These are phyloP conservation scores for Epizoanthus stellaris DNA, from an alignment of 92 coral and sea anemone genomes.

Conservation along the genomic window DNA sequence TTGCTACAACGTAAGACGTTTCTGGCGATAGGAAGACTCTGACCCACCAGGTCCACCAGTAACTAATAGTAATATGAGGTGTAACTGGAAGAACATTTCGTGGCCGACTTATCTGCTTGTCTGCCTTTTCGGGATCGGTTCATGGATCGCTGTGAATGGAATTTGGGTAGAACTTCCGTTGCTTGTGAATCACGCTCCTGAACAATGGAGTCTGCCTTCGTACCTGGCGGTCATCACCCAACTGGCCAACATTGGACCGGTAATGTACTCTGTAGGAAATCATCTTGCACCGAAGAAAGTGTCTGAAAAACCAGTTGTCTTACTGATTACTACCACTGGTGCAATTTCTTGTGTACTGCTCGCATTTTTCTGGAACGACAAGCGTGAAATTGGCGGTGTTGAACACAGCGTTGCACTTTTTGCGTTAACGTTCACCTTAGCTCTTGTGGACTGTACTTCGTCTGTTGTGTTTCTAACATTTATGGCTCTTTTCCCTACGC, in stretches of 20 bases:
- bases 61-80: not conserved
- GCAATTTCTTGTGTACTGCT: constrained; percentile 78
- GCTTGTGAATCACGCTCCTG: constrained; percentile 83
- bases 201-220: constrained; percentile 91
- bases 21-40: too few relatives aligned
- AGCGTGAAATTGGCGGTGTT: constrained; percentile 64
- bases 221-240: constrained; percentile 84
- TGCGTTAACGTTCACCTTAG: constrained; percentile 74
- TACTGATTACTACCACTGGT: constrained; percentile 72
- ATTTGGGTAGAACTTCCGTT: constrained; percentile 97
- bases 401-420: constrained; percentile 88
- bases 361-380: constrained; percentile 80
- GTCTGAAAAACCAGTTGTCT: constrained; percentile 74
- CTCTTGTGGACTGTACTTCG: constrained; percentile 93
- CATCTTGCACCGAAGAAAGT: constrained; percentile 63
- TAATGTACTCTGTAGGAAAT: constrained; percentile 72
- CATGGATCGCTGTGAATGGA: constrained; percentile 97
- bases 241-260: constrained; percentile 88
- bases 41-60: too few relatives aligned
- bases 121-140: constrained; percentile 88
- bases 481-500: constrained; percentile 83
- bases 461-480: constrained; percentile 93
- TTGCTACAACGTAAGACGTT: too few relatives aligned
- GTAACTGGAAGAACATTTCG: constrained; percentile 52
- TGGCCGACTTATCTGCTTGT: constrained; percentile 91